phyloP scores from a whole-genome alignment of 1,140 invertebrate genomes.

The Drosophila melanica region DNA sequence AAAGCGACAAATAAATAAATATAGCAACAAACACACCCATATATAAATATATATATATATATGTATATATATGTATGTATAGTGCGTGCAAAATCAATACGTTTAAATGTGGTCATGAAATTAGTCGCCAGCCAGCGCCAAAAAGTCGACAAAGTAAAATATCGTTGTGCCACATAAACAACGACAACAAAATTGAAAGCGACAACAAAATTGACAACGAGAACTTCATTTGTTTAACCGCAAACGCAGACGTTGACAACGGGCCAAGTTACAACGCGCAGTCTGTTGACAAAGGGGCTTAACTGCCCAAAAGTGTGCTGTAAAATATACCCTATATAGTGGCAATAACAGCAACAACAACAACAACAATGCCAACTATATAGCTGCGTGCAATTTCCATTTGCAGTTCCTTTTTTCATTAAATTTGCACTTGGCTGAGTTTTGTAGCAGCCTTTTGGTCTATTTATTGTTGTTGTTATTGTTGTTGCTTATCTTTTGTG shows the following conservation, averaged over 20 bases:
- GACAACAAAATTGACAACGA: conserved; percentile 35
- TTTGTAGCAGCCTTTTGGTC: conserved; percentile 26
- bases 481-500: conserved; percentile 18
- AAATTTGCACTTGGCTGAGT: conserved; percentile 62
- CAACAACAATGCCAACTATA: conserved; percentile 18
- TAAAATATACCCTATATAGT: conserved; percentile 30
- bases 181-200: conserved; percentile 3
- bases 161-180: conserved; percentile 11
- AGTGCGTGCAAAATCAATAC: conserved; percentile 62
- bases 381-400: conserved; percentile 46
- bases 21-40: neutral
- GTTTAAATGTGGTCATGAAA: conserved; percentile 77
- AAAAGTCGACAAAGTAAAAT: conserved; percentile 68
- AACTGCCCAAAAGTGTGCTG: conserved; percentile 61
- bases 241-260: conserved; percentile 36
- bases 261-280: conserved; percentile 41
- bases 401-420: conserved; percentile 49
- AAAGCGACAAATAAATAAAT: conserved; percentile 64
- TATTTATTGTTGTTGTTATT: conserved; percentile 22
- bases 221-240: conserved; percentile 35
- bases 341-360: too few relatives aligned
- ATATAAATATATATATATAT: conserved; percentile 15
- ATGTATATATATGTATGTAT: neutral
- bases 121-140: conserved; percentile 72
- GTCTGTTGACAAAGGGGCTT: conserved; percentile 70